phyloP scores from a whole-genome alignment of 2,113 vertebrate species.

The Carollia perspicillata region DNA sequence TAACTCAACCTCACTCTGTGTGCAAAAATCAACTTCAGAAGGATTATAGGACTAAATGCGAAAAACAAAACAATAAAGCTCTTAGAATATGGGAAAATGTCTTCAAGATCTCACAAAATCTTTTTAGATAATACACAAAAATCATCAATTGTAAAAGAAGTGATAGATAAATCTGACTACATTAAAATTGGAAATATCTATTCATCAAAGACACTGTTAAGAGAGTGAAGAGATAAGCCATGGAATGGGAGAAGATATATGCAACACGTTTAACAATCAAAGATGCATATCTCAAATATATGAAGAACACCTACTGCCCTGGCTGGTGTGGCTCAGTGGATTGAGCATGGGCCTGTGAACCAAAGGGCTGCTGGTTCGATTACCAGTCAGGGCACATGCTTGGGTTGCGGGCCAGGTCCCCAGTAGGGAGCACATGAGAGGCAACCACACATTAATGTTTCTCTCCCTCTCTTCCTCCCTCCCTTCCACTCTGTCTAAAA shows the following conservation, averaged over 20 bases:
- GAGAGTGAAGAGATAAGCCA: not conserved
- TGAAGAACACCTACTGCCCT: not conserved
- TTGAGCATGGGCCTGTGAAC: too few relatives aligned
- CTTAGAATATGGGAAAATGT: not conserved
- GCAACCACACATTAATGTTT: too few relatives aligned
- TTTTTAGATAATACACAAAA: not conserved
- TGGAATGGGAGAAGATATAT: not conserved
- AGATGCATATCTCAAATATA: not conserved
- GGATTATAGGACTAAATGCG: not conserved
- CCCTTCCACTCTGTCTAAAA: too few relatives aligned
- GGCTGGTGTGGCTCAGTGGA: too few relatives aligned
- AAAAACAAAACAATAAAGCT: not conserved
- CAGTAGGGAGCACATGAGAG: too few relatives aligned
- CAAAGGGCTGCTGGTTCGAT: too few relatives aligned
- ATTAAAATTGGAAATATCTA: conserved; percentile 13
- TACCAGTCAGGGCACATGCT: too few relatives aligned
- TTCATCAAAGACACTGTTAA: not conserved
- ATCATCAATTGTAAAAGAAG: not conserved
- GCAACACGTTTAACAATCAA: not conserved
- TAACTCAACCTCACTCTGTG: not conserved
- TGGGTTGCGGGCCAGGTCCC: too few relatives aligned
- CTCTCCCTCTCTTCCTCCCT: too few relatives aligned
- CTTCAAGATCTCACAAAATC: not conserved
- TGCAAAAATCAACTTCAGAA: not conserved
- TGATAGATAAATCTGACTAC: not conserved